phyloP scores from a whole-genome alignment of 2,888 invertebrate genomes.

The Hyposoter didymator region DNA sequence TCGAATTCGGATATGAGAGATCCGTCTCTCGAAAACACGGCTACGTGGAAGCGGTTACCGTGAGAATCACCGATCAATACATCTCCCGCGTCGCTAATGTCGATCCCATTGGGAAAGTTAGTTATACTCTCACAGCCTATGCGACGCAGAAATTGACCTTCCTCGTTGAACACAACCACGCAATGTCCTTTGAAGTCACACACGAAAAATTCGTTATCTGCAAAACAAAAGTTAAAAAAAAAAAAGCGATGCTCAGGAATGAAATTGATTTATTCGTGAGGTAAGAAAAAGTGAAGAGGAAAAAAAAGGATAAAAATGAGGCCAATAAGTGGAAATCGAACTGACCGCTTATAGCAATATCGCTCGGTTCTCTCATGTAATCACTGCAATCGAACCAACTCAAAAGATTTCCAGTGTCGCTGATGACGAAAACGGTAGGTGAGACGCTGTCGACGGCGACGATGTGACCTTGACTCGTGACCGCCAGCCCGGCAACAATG shows the following conservation, averaged over 20 bases:
- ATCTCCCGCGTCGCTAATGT: conserved; percentile 98
- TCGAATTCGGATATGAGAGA: conserved; percentile 96
- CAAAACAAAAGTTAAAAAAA: conserved; percentile 3
- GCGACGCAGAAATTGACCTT: conserved; percentile 95
- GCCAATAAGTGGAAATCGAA: conserved; percentile 11
- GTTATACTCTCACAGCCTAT: conserved; percentile 98
- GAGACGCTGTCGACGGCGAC: conserved; percentile 99
- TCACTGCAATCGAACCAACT: conserved; percentile 99
- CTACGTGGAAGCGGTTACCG: conserved; percentile 98
- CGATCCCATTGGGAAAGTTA: conserved; percentile 98
- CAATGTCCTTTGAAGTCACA: conserved; percentile 99
- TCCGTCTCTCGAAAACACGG: conserved; percentile 96
- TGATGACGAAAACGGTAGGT: conserved; percentile 97
- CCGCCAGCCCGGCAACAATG: conserved; percentile 97
- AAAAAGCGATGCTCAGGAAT: no score
- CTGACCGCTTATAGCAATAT: conserved; percentile 96
- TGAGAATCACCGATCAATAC: conserved; percentile 98
- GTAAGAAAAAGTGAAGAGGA: neutral
- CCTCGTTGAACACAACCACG: conserved; percentile 97
- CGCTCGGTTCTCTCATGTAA: conserved; percentile 98
- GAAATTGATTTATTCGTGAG: no score
- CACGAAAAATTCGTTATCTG: conserved; percentile 96
- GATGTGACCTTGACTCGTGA: conserved; percentile 96
- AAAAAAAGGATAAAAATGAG: conserved; percentile 14
- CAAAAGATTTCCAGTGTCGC: conserved; percentile 95